Conservation (phyloP, 2,797 vertebrate species). For the Pseudochirops cupreus region DNA sequence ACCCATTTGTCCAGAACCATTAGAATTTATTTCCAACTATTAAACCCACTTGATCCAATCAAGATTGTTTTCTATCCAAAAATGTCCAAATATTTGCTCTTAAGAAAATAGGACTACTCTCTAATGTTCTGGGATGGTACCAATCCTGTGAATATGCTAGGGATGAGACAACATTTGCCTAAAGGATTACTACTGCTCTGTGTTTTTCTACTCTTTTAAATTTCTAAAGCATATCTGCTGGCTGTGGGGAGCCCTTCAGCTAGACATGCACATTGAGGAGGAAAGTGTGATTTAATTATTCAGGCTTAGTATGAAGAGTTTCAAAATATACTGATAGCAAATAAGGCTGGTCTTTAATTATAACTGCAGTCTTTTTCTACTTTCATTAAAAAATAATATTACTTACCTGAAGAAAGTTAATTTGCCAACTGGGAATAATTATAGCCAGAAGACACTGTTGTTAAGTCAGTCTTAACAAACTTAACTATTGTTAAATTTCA, state of each 20-base stretch:
- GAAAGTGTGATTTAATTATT: slow-evolving; percentile 49
- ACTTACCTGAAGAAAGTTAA: slow-evolving; percentile 66
- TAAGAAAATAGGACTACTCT: neutral
- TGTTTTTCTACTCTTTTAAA: slow-evolving; percentile 15
- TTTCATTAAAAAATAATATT: slow-evolving; percentile 62
- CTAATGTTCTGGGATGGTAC: neutral
- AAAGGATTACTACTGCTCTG: neutral
- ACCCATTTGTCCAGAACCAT: neutral
- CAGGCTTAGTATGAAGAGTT: slow-evolving; percentile 44
- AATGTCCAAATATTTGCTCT: neutral
- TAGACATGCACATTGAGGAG: slow-evolving; percentile 39
- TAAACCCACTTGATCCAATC: neutral
- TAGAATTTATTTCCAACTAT: neutral
- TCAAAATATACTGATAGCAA: slow-evolving; percentile 57
- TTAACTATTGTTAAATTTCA: neutral
- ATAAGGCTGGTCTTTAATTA: slow-evolving; percentile 64
- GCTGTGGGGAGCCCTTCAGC: slow-evolving; percentile 5
- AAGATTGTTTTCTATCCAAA: neutral
- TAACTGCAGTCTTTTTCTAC: slow-evolving; percentile 43
- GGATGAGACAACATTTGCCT: neutral
- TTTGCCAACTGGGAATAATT: slow-evolving; percentile 66
- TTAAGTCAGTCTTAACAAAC: slow-evolving; percentile 15
- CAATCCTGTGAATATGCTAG: neutral
- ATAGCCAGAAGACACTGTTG: slow-evolving; percentile 59
- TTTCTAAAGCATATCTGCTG: slow-evolving; percentile 8